Conservation (phyloP, 2,113 vertebrate species). For the Struthio camelus region DNA sequence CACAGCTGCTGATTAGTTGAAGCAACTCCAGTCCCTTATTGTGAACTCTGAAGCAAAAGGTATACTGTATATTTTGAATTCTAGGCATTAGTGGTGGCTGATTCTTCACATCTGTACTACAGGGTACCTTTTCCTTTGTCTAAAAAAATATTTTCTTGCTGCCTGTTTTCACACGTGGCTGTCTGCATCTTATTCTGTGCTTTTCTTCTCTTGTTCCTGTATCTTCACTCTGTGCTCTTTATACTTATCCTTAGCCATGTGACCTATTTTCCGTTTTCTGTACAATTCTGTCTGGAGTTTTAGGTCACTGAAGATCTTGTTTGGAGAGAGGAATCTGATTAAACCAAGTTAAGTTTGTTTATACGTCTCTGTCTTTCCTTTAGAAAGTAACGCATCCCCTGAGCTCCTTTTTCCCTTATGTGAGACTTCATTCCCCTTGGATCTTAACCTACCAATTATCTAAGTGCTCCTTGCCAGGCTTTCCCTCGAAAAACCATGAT, state of each 20-base stretch:
- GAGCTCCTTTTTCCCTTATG: background rate
- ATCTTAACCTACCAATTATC: background rate
- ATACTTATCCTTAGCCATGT: background rate
- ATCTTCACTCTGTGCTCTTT: background rate
- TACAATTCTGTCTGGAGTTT: background rate
- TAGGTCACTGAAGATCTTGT: background rate
- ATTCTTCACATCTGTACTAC: background rate
- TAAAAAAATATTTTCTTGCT: background rate
- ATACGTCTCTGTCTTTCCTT: background rate
- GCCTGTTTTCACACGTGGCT: background rate
- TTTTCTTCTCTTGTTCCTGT: background rate
- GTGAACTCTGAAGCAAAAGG: background rate
- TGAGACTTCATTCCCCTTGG: background rate
- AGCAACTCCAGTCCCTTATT: background rate
- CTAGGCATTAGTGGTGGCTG: background rate
- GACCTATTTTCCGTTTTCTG: background rate
- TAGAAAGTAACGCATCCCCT: background rate
- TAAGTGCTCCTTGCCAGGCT: background rate
- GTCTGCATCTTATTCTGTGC: background rate
- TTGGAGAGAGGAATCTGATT: too few relatives aligned
- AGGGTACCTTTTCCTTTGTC: background rate
- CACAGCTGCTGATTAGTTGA: background rate
- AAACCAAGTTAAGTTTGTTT: background rate
- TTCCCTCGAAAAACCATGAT: background rate
- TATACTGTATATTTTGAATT: background rate